These are phyloP conservation scores for Sminthurides bifidus DNA, from an alignment of 1,140 invertebrate species.

Conservation along the genomic window DNA sequence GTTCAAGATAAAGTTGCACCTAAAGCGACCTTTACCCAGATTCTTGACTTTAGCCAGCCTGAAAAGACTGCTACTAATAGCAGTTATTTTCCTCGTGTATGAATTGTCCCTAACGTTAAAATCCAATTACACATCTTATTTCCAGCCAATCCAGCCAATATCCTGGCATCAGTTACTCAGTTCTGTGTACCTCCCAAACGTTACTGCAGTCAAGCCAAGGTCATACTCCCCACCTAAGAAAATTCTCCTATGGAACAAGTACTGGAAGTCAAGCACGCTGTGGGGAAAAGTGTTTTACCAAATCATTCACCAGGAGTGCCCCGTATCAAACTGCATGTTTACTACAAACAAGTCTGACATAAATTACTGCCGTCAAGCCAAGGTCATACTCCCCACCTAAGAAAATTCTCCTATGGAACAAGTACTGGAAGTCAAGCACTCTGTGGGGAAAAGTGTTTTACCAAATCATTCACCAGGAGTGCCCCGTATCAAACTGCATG, in stretches of 20 bases:
- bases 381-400: too few relatives aligned
- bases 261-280: constrained; percentile 27
- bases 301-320: constrained; percentile 23
- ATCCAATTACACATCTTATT: too few relatives aligned
- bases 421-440: constrained; percentile 27
- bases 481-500: constrained; percentile 28
- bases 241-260: constrained; percentile 29
- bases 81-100: too few relatives aligned
- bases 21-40: too few relatives aligned
- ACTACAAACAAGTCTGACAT: constrained; percentile 24
- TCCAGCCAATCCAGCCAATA: too few relatives aligned
- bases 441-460: constrained; percentile 29
- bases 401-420: constrained; percentile 30
- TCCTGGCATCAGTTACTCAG: too few relatives aligned
- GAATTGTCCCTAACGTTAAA: too few relatives aligned
- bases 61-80: too few relatives aligned
- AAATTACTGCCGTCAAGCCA: background rate
- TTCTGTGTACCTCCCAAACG: too few relatives aligned
- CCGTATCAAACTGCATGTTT: constrained; percentile 27
- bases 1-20: too few relatives aligned
- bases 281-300: constrained; percentile 29
- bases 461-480: constrained; percentile 20
- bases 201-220: background rate
- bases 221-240: too few relatives aligned
- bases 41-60: too few relatives aligned